phyloP scores from a whole-genome alignment of 53 echinoderm and acorn worm genomes.

The Henricia sp. region DNA sequence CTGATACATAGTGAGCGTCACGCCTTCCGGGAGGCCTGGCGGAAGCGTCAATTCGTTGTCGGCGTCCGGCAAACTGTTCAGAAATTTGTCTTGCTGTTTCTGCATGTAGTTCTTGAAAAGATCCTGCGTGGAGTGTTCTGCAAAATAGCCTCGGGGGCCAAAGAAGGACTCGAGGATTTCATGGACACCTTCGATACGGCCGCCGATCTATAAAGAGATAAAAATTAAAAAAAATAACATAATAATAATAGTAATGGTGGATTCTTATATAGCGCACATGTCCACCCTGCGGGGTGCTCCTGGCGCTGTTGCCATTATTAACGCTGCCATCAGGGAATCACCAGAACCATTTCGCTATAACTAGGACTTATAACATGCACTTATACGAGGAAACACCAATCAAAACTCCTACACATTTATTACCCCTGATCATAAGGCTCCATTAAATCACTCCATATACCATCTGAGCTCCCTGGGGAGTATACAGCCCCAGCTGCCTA shows the following conservation, averaged over 20 bases:
- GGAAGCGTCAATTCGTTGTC: background rate
- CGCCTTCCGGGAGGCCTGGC: slow-evolving; percentile 37
- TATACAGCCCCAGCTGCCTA: too few relatives aligned
- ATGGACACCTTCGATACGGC: slow-evolving; percentile 81
- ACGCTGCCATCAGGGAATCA: too few relatives aligned
- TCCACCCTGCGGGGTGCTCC: too few relatives aligned
- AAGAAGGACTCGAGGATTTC: slow-evolving; percentile 62
- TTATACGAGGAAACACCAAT: too few relatives aligned
- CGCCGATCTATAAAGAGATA: slow-evolving; percentile 63
- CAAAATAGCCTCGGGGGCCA: slow-evolving; percentile 62
- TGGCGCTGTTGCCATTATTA: too few relatives aligned
- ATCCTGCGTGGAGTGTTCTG: slow-evolving; percentile 26
- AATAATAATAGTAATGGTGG: too few relatives aligned
- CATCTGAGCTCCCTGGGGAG: too few relatives aligned
- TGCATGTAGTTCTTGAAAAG: slow-evolving; percentile 18
- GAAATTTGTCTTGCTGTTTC: slow-evolving; percentile 40
- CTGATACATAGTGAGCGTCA: slow-evolving; percentile 28
- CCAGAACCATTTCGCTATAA: too few relatives aligned
- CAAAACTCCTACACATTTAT: too few relatives aligned
- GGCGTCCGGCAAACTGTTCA: slow-evolving; percentile 31
- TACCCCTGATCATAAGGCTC: too few relatives aligned
- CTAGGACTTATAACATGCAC: background rate
- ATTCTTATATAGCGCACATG: too few relatives aligned
- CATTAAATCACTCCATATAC: too few relatives aligned
- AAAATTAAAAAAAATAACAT: background rate